Evolutionary conservation across 2,113 vertebrate genomes (phyloP), one percentile per base, ranked within the genome.

Genomic region (Sardina pilchardus): DNA sequence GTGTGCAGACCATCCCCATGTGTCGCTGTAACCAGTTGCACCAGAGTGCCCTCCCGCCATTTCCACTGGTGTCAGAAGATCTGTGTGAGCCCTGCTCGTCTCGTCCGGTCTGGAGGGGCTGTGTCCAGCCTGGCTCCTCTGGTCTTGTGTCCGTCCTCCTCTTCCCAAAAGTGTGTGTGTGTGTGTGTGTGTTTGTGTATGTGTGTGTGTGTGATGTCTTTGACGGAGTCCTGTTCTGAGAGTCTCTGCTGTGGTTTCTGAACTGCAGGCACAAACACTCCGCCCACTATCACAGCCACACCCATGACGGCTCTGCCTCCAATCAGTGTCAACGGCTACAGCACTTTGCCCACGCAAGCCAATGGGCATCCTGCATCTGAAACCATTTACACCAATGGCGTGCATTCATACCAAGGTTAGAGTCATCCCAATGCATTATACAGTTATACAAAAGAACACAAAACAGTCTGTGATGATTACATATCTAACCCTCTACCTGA

Each of bases 331-430:
- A 97, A 95, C 82, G 96, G 96, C 91, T 97, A 97, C 91, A 90
- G 96, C 85, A 95, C 95, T 0, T 93, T 97, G 90, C 93, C 95
- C 83, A 93, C 96, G 2, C 95, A 95, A 63, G 93, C 96, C 87
- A 93, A 94, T 0, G 96, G 96, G 89, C 97, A 97, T 88, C 95
- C 96, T 75, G 93, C 95, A 63, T 94, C 96, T 0, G 97, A 97
- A 85, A 86, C 96, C 84, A 93, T 97, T 59, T 97, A 97, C 93
- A 95, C 96, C 87, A 97, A 97, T 0, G 97, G 96, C 47, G 95
- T 97, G 85, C 97, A 97, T 83, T 94, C 96, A 56, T 97, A 97
- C 87, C 96, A 96, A 96, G 96, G 97, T 97, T 89, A 86, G 85
- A 36, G 14, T 45, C 21, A 83, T 53, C 26, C 10, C 19, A 75